phyloP scores from a whole-genome alignment of 2,113 vertebrate species.

The Gopherus evgoodei region DNA sequence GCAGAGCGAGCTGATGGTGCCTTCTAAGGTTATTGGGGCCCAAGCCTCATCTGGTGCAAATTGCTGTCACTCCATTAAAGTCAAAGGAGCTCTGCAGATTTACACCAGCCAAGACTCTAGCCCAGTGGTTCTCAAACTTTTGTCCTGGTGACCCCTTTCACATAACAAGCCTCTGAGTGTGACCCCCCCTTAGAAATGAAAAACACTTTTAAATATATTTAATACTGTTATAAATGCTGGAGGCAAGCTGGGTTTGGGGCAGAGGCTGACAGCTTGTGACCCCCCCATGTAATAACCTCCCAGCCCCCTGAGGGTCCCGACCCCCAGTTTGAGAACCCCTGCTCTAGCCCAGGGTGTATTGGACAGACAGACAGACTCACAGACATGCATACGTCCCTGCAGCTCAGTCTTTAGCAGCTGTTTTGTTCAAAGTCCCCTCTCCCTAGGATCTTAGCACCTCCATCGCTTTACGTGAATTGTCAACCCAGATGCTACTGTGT shows the following conservation, averaged over 20 bases:
- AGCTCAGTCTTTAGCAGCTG: background rate
- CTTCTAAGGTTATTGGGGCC: accelerated
- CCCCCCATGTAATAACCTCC: too few relatives aligned
- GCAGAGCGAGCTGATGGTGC: accelerated
- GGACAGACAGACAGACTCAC: accelerated
- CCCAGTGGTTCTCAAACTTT: too few relatives aligned
- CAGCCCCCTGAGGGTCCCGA: too few relatives aligned
- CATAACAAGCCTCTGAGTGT: too few relatives aligned
- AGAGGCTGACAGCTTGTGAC: too few relatives aligned
- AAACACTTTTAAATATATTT: too few relatives aligned
- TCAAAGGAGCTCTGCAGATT: slow-evolving; percentile 24
- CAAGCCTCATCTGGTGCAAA: background rate
- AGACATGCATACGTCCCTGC: background rate
- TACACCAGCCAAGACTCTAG: background rate
- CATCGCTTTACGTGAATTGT: background rate
- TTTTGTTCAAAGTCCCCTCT: background rate
- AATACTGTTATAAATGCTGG: too few relatives aligned
- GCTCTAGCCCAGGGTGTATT: accelerated
- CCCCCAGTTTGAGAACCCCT: too few relatives aligned
- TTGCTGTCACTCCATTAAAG: background rate
- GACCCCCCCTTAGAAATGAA: too few relatives aligned
- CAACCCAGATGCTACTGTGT: background rate
- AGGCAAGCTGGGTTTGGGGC: too few relatives aligned
- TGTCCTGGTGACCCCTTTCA: too few relatives aligned
- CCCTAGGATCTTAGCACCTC: background rate